These are phyloP conservation scores for Invenusta paracnida DNA, from an alignment of 2,888 invertebrate species.

Conservation along the genomic window DNA sequence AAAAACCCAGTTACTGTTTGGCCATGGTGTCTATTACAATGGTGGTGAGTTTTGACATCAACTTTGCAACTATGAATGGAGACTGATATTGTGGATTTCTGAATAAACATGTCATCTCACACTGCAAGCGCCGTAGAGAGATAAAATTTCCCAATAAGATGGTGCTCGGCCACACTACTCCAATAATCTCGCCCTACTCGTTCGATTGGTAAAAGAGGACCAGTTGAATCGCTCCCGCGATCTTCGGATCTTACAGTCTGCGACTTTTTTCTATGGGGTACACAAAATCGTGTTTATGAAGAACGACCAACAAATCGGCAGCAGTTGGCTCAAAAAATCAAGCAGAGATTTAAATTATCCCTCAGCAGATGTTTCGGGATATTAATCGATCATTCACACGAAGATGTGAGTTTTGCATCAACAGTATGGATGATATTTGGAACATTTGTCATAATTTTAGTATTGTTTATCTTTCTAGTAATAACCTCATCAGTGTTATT, in stretches of 20 bases:
- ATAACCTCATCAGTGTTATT: no score
- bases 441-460: not conserved
- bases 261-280: not conserved
- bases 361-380: not conserved
- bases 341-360: not conserved
- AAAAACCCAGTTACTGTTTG: not conserved
- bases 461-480: no score
- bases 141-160: not conserved
- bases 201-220: slow-evolving; percentile 15
- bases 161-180: not conserved
- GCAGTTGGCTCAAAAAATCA: not conserved
- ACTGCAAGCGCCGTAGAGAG: not conserved
- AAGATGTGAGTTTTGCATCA: not conserved
- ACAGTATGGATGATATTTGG: not conserved
- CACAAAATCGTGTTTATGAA: not conserved
- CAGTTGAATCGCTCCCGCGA: slow-evolving; percentile 2
- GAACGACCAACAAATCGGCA: not conserved
- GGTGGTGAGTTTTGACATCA: not conserved
- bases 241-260: not conserved
- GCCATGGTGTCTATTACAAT: not conserved
- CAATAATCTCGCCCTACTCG: not conserved
- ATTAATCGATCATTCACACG: not conserved
- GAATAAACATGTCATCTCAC: not conserved
- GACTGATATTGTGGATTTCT: not conserved
- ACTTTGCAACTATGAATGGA: not conserved